phyloP scores from a whole-genome alignment of 1,140 invertebrate species.

The Camponotus vicinus region DNA sequence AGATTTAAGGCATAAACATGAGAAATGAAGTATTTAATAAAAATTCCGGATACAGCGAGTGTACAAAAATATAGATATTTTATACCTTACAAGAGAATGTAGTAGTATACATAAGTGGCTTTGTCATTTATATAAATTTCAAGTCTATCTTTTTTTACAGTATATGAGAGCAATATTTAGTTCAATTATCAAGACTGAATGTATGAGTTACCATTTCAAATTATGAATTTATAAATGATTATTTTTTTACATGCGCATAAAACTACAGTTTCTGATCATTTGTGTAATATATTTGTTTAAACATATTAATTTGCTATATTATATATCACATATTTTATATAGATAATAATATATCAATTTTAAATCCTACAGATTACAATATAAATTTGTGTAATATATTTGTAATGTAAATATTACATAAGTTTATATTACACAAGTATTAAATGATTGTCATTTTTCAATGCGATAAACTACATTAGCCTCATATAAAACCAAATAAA shows the following conservation, averaged over 20 bases:
- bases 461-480: not conserved
- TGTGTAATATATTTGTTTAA: not conserved
- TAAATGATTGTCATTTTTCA: not conserved
- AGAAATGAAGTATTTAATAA: constrained; percentile 39
- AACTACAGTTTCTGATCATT: constrained; percentile 22
- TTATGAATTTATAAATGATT: constrained; percentile 11
- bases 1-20: constrained; percentile 4
- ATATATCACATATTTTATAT: not conserved
- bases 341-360: constrained; percentile 23
- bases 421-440: too few species aligned
- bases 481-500: constrained; percentile 28
- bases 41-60: constrained; percentile 29
- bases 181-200: constrained; percentile 56
- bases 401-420: too few species aligned
- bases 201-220: constrained; percentile 58
- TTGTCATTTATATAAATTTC: constrained; percentile 18
- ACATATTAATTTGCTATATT: too few species aligned
- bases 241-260: not conserved
- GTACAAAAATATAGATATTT: constrained; percentile 58
- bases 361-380: not conserved
- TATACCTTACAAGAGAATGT: constrained; percentile 45
- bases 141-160: constrained; percentile 23
- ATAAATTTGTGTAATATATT: too few species aligned
- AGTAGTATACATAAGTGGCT: constrained; percentile 50
- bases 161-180: constrained; percentile 41